Conservation (phyloP, 2,113 vertebrate genomes). For the Indicator maculatus region DNA sequence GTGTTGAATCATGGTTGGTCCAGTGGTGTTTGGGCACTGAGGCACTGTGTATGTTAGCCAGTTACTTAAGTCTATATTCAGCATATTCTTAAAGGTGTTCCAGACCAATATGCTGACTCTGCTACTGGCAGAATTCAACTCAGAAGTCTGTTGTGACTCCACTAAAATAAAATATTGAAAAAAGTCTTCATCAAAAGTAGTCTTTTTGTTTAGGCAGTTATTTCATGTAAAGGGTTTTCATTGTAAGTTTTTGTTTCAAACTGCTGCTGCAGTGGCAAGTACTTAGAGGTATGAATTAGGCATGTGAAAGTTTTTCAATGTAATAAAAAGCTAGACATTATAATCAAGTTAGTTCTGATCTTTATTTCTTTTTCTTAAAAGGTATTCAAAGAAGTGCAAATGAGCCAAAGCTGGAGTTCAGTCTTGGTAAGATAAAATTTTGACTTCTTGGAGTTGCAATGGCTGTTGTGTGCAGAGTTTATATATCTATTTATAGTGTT, state of each 20-base stretch:
- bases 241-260: not conserved
- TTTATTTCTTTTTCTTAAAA: slow-evolving; percentile 29
- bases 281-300: not conserved
- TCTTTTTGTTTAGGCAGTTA: not conserved
- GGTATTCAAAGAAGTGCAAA: slow-evolving; percentile 76
- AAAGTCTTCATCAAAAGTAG: not conserved
- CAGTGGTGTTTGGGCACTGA: not conserved
- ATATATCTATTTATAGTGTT: not conserved
- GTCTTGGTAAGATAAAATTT: slow-evolving; percentile 78
- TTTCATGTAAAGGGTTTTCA: not conserved
- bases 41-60: not conserved
- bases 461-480: not conserved
- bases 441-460: not conserved
- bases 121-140: not conserved
- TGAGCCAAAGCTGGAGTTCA: slow-evolving; percentile 83
- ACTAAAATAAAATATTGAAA: not conserved
- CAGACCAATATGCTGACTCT: not conserved
- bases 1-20: not conserved
- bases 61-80: not conserved
- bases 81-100: not conserved
- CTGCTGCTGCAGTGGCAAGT: not conserved
- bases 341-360: slow-evolving; percentile 12
- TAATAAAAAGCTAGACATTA: not conserved
- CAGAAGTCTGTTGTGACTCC: slow-evolving; percentile 7
- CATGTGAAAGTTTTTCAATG: not conserved